phyloP scores from a whole-genome alignment of 2,888 invertebrate genomes.

The Nebria salina region DNA sequence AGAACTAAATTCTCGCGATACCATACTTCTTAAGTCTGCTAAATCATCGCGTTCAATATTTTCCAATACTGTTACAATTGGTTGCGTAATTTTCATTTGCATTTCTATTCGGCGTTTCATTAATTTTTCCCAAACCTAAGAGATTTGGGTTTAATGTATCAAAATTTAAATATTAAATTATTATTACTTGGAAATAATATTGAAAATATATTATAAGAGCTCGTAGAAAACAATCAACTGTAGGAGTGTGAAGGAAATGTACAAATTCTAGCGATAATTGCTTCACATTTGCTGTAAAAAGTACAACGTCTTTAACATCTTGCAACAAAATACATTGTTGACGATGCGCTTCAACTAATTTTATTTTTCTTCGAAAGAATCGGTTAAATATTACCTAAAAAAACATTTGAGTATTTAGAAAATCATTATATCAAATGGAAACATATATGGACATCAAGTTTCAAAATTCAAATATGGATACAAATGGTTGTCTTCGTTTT shows the following conservation, averaged over 20 bases:
- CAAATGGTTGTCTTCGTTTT: not conserved
- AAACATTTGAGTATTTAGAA: conserved; percentile 47
- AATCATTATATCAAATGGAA: not conserved
- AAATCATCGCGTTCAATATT: conserved; percentile 66
- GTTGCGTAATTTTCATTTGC: conserved; percentile 66
- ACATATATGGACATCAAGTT: too few relatives aligned
- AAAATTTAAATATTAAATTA: conserved; percentile 9
- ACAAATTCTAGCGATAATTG: conserved; percentile 69
- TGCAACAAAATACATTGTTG: conserved; percentile 66
- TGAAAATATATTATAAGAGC: conserved; percentile 72
- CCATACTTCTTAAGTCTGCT: conserved; percentile 67
- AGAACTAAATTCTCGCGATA: conserved; percentile 69
- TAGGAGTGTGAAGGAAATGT: conserved; percentile 67
- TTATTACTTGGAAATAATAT: conserved; percentile 69
- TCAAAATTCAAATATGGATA: too few relatives aligned
- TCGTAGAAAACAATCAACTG: conserved; percentile 71
- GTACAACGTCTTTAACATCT: conserved; percentile 70
- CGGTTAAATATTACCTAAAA: conserved; percentile 68
- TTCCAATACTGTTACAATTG: conserved; percentile 64
- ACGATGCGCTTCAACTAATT: conserved; percentile 64
- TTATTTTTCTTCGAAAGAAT: conserved; percentile 67
- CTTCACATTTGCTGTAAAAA: conserved; percentile 66
- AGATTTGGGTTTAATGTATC: conserved; percentile 52
- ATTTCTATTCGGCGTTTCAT: conserved; percentile 65
- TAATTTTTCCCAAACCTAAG: conserved; percentile 68